A percentile compares a stretch with the other conserved stretches of the same genome.
phyloP scores from a whole-genome alignment of 2,888 invertebrate genomes.

The Tipula helvola region DNA sequence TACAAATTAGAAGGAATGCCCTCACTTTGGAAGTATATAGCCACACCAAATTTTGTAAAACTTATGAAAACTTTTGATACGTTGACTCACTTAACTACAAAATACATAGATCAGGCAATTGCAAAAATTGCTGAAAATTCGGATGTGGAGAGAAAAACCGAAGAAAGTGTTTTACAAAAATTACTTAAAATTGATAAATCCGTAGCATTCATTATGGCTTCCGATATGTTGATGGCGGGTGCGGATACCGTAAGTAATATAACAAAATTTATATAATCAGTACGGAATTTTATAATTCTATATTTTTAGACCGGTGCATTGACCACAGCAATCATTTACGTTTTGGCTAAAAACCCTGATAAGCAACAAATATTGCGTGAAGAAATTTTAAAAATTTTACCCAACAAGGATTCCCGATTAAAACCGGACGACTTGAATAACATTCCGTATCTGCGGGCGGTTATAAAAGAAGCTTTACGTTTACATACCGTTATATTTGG shows the following conservation, averaged over 20 bases:
- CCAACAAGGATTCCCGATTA: conserved; percentile 31
- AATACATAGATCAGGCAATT: conserved; percentile 25
- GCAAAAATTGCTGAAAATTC: conserved; percentile 20
- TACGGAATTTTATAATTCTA: background rate
- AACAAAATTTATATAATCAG: background rate
- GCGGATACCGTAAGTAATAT: conserved; percentile 43
- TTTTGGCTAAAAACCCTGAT: conserved; percentile 47
- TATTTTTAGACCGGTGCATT: conserved; percentile 42
- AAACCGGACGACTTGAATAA: conserved; percentile 35
- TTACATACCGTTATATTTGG: conserved; percentile 47
- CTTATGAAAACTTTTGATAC: conserved; percentile 30
- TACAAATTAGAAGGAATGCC: conserved; percentile 27
- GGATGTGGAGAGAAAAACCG: conserved; percentile 15
- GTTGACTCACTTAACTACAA: conserved; percentile 23
- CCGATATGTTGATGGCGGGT: conserved; percentile 46
- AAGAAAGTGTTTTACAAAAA: conserved; percentile 39
- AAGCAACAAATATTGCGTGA: conserved; percentile 49
- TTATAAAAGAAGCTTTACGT: conserved; percentile 57
- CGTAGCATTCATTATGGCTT: conserved; percentile 41
- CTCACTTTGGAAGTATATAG: conserved; percentile 26
- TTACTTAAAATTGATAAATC: conserved; percentile 38
- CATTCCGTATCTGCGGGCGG: conserved; percentile 52
- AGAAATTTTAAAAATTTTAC: conserved; percentile 39
- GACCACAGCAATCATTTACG: conserved; percentile 42
- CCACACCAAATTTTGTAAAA: conserved; percentile 26